Conservation (phyloP, 1,140 invertebrate species). For the Holotrichia oblita region DNA sequence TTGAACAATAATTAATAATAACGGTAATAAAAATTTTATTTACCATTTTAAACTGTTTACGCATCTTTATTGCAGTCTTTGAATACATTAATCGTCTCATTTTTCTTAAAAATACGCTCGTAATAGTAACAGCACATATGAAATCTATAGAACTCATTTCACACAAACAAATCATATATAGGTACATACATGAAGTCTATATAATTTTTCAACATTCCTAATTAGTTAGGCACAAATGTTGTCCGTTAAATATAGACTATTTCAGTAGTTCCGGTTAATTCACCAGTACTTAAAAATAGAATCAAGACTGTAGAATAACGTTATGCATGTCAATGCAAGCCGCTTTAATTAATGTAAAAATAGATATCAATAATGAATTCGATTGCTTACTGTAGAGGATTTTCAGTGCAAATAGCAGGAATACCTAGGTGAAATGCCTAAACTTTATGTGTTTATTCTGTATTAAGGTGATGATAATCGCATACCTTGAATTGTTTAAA, state of each 20-base stretch:
- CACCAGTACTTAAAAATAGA: not conserved
- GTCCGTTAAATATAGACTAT: not conserved
- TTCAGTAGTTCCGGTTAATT: not conserved
- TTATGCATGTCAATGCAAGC: slow-evolving; percentile 14
- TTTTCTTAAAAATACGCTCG: no score
- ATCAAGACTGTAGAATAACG: not conserved
- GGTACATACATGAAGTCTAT: not conserved
- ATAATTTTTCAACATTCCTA: no score
- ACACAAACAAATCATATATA: no score
- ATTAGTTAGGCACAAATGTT: not conserved
- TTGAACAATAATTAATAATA: no score
- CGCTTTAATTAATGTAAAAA: not conserved
- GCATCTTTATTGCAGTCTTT: no score
- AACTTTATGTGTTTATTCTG: not conserved
- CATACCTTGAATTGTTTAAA: not conserved
- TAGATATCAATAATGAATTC: not conserved
- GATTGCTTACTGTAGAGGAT: not conserved
- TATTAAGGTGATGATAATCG: not conserved
- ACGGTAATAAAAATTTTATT: no score
- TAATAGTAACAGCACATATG: no score
- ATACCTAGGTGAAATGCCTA: not conserved
- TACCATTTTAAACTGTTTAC: no score
- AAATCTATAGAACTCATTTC: no score
- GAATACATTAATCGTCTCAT: no score
- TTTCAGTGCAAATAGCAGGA: not conserved